phyloP scores from a whole-genome alignment of 1,140 invertebrate genomes.

The Protaetia brevitarsis region DNA sequence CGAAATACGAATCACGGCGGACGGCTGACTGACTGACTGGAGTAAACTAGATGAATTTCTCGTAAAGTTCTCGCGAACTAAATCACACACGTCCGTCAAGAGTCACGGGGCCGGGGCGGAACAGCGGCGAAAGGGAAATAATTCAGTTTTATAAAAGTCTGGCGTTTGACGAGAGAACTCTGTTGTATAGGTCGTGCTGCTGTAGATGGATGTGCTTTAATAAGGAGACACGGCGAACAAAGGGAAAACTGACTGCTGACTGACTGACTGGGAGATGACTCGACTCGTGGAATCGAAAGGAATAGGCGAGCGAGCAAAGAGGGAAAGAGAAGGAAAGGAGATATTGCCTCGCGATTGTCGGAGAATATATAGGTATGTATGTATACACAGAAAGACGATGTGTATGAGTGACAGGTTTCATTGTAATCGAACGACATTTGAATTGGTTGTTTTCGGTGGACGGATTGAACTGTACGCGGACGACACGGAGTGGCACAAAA shows the following conservation, averaged over 20 bases:
- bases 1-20: not conserved
- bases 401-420: slow-evolving; percentile 27
- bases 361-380: too few relatives aligned
- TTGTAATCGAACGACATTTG: slow-evolving; percentile 27
- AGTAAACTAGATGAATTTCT: slow-evolving; percentile 11
- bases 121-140: not conserved
- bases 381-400: not conserved
- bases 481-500: not conserved
- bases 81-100: slow-evolving; percentile 6
- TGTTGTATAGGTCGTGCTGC: too few relatives aligned
- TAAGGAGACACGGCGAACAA: slow-evolving; percentile 25
- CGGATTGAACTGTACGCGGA: slow-evolving; percentile 21
- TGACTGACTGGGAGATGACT: not conserved
- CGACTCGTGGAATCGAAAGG: too few relatives aligned
- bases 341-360: not conserved
- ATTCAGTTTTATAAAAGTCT: slow-evolving; percentile 3
- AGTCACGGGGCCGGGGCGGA: not conserved
- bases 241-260: slow-evolving; percentile 8
- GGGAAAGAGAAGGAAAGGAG: too few relatives aligned
- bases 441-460: slow-evolving; percentile 27
- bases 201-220: slow-evolving; percentile 19
- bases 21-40: not conserved
- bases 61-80: not conserved
- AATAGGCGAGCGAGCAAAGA: too few relatives aligned
- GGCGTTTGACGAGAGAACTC: not conserved